A percentile compares a stretch with the other conserved stretches of the same genome.
These are phyloP conservation scores for Drosophila falleni DNA, from an alignment of 2,888 invertebrate genomes.

Conservation along the genomic window DNA sequence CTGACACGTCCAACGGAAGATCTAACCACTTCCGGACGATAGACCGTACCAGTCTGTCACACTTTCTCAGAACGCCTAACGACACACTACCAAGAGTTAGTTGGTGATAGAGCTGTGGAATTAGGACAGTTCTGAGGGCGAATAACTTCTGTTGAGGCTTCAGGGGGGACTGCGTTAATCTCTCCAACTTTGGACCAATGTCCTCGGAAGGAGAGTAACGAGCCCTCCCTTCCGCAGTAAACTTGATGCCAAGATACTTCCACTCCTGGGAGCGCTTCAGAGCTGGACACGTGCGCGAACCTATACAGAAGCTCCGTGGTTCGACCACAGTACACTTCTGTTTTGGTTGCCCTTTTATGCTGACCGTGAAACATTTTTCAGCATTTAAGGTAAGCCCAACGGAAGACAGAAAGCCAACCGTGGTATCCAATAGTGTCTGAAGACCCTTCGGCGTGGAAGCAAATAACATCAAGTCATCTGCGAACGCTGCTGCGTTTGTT, in stretches of 20 bases:
- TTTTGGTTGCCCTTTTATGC: constrained; percentile 2
- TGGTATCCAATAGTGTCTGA: constrained; percentile 21
- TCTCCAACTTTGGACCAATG: constrained; percentile 14
- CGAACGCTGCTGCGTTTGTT: constrained; percentile 23
- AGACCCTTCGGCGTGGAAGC: constrained; percentile 23
- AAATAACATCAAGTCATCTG: constrained; percentile 27
- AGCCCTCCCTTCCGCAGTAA: background rate
- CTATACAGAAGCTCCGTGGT: background rate
- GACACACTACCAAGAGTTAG: constrained; percentile 7
- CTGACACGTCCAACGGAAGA: background rate
- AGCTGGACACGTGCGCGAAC: background rate
- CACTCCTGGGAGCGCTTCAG: background rate
- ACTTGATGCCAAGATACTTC: background rate
- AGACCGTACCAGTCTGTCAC: constrained; percentile 13
- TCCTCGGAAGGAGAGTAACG: background rate
- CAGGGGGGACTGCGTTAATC: constrained; percentile 16
- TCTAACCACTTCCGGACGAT: constrained; percentile 1
- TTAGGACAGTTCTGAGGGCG: constrained; percentile 21
- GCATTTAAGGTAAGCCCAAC: constrained; percentile 13
- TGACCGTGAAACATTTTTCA: constrained; percentile 12
- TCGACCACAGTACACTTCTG: constrained; percentile 8
- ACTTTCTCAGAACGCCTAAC: constrained; percentile 17
- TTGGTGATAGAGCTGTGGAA: constrained; percentile 15
- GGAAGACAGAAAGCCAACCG: constrained; percentile 12
- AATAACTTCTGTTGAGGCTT: constrained; percentile 22